A percentile compares a stretch with the other conserved stretches of the same genome.
These are phyloP conservation scores for Solenopsis invicta DNA, from an alignment of 1,140 invertebrate genomes.

Conservation along the genomic window DNA sequence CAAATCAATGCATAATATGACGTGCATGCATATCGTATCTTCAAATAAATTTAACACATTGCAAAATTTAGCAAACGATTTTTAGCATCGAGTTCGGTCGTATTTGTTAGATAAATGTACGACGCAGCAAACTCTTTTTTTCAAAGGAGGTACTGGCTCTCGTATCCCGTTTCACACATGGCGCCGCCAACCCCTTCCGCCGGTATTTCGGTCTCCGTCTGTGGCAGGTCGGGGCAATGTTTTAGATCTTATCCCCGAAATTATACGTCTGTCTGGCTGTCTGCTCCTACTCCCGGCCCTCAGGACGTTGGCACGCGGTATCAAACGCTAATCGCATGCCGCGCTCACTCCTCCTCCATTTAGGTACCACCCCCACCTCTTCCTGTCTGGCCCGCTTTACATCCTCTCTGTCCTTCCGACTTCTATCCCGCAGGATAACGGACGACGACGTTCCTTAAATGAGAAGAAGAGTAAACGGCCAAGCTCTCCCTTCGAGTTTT, in stretches of 20 bases:
- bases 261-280: conserved; percentile 84
- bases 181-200: conserved; percentile 80
- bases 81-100: not conserved
- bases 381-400: conserved; percentile 73
- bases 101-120: conserved; percentile 60
- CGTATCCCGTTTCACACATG: conserved; percentile 84
- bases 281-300: conserved; percentile 80
- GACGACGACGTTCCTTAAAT: conserved; percentile 62
- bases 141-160: conserved; percentile 69
- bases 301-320: conserved; percentile 80
- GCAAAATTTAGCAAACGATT: conserved; percentile 20
- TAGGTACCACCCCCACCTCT: conserved; percentile 66
- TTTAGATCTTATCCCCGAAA: conserved; percentile 85
- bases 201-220: conserved; percentile 82
- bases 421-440: conserved; percentile 69
- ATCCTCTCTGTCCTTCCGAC: conserved; percentile 66
- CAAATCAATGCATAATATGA: not conserved
- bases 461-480: conserved; percentile 33
- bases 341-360: conserved; percentile 68
- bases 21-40: not conserved
- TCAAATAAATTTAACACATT: not conserved
- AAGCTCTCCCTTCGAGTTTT: not conserved
- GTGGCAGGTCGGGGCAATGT: conserved; percentile 79
- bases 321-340: conserved; percentile 79
- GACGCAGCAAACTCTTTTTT: conserved; percentile 68